Evolutionary conservation across 2,888 invertebrate species (phyloP).

Genomic region (Drosophila mettleri): DNA sequence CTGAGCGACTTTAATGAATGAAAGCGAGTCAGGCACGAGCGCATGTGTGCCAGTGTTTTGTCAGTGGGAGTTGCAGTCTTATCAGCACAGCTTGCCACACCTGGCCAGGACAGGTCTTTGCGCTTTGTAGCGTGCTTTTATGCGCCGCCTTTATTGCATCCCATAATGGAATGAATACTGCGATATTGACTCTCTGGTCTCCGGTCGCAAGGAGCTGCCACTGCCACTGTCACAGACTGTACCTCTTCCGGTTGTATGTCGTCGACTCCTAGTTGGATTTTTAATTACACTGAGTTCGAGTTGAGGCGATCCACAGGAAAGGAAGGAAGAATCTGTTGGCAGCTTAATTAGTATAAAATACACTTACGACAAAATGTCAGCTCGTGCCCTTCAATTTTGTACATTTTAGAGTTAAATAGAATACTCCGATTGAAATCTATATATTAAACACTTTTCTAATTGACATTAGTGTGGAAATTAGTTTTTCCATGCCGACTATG

Average conservation of each 20-base stretch:
- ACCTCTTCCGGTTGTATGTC: slow-evolving; percentile 4
- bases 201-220: slow-evolving; percentile 7
- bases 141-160: slow-evolving; percentile 54
- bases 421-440: slow-evolving; percentile 1
- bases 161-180: slow-evolving; percentile 64
- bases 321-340: slow-evolving; percentile 51
- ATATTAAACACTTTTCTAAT: slow-evolving; percentile 36
- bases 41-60: slow-evolving; percentile 60
- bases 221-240: not conserved
- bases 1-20: slow-evolving; percentile 54
- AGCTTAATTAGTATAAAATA: slow-evolving; percentile 63
- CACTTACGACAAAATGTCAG: slow-evolving; percentile 23
- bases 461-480: slow-evolving; percentile 7
- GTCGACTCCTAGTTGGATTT: slow-evolving; percentile 33
- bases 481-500: slow-evolving; percentile 5
- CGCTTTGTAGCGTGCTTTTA: slow-evolving; percentile 65
- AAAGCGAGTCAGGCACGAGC: slow-evolving; percentile 53
- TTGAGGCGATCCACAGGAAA: slow-evolving; percentile 31
- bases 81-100: slow-evolving; percentile 25
- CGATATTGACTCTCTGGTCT: slow-evolving; percentile 56
- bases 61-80: slow-evolving; percentile 54
- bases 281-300: slow-evolving; percentile 56
- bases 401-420: not conserved
- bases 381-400: too few species aligned
- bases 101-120: slow-evolving; percentile 19